A percentile compares a stretch with the other conserved stretches of the same genome.
These are phyloP conservation scores for Callyntrura guangdongensis DNA, from an alignment of 2,888 invertebrate species.

Conservation along the genomic window DNA sequence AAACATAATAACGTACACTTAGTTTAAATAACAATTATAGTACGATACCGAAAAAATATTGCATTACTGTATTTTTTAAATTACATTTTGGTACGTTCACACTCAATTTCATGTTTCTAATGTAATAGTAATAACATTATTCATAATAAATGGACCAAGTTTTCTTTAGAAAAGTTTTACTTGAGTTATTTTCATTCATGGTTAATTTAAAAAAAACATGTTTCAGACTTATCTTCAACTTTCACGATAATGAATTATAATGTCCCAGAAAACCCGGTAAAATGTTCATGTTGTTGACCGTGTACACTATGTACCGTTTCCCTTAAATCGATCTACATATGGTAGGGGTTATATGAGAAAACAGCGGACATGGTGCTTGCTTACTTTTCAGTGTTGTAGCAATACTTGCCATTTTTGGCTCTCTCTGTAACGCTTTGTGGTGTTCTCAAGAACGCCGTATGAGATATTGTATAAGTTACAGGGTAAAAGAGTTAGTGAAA, in stretches of 20 bases:
- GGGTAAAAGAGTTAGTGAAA: background rate
- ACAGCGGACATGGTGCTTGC: too few species aligned
- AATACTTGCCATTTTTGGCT: conserved; percentile 38
- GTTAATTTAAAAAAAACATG: conserved; percentile 69
- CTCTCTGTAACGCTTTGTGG: conserved; percentile 19
- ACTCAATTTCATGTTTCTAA: background rate
- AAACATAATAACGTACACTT: conserved; percentile 9
- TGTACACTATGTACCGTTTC: background rate
- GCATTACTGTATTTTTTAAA: background rate
- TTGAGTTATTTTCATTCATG: conserved; percentile 44
- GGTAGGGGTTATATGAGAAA: background rate
- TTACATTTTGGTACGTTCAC: conserved; percentile 25
- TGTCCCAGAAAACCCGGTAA: conserved; percentile 42
- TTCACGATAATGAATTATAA: conserved; percentile 62
- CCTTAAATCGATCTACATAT: background rate
- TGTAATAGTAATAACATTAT: background rate
- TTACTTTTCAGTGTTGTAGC: too few species aligned
- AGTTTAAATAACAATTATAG: conserved; percentile 8
- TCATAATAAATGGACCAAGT: background rate
- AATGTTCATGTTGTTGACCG: background rate
- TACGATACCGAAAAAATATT: conserved; percentile 3
- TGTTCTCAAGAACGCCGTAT: background rate
- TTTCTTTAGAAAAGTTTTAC: background rate
- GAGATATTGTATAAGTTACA: background rate
- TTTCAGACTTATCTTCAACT: conserved; percentile 75